Base-by-base conservation (phyloP, 2,888 invertebrate genomes). In the Drosophila diplacantha region DNA sequence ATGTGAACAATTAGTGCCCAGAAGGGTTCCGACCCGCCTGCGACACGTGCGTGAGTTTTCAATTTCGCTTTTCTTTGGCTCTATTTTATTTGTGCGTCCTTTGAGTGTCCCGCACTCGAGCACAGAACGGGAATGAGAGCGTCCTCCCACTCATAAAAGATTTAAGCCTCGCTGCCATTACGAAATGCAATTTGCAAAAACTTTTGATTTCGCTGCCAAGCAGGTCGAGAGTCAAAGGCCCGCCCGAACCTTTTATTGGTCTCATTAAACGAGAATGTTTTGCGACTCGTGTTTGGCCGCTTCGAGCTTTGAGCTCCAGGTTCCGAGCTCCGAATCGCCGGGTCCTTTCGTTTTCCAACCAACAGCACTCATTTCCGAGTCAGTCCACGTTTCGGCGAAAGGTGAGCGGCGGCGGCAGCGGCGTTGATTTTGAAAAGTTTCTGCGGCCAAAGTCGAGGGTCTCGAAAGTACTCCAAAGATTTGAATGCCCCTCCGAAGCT, bases 181-280 rank as follows among this genome's bases (percentile, higher is more conserved):
- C 83, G 49, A 78, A 78, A 83, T 81, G 78, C 83, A 83, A 78
- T 78, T 78, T 78, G 72, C 65, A 56, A 69, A 81, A 78, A 78
- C 83, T 78, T 78, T 83, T 78, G 83, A 78, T 83, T 78, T 83
- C 70, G 68, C 58, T n/a, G 43, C 50, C 61, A 50, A 44, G 39
- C 43, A n/a, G 47, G 47, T 29, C 58, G 58, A 41, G 29, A 20
- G 52, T 57, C 66, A 58, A 58, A 50, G 51, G 66, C 68, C 59
- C 49, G 49, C 65, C 65, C 53, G 49, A 67, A 68, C 64, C 81
- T 78, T 83, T 79, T 79, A 79, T 79, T 79, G 81, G 78, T 81
- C 78, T 79, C 83, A 79, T 79, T 79, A 79, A 79, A 78, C 65
- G 79, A 71, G 62, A 83, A 79, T 83, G 79, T 68, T 71, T 82